Percentiles rank a stretch among this genome's conserved stretches.
These are phyloP conservation scores for Psittacula derbiana DNA, from an alignment of 2,797 vertebrate genomes.

Conservation along the genomic window DNA sequence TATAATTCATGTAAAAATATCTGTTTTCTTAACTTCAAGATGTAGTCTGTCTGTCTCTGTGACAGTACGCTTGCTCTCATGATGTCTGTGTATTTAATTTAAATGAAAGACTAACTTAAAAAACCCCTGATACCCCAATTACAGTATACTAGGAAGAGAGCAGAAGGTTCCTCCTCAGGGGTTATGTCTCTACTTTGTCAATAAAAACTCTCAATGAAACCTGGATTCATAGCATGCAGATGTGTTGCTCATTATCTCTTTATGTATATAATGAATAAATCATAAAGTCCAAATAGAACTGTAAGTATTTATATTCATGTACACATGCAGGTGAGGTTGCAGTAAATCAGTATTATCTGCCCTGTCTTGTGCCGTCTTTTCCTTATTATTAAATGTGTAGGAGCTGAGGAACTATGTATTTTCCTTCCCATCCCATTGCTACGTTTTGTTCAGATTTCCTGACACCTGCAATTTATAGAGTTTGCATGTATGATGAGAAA, in stretches of 20 bases:
- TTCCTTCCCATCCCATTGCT: neutral
- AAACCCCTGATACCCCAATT: neutral
- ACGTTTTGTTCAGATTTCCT: neutral
- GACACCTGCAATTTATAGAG: neutral
- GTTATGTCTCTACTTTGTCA: conserved; percentile 11
- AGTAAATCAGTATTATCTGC: conserved; percentile 1
- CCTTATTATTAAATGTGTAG: neutral
- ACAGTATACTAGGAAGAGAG: neutral
- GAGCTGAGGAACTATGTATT: neutral
- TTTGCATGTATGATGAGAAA: neutral
- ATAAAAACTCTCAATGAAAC: conserved; percentile 16
- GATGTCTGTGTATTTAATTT: neutral
- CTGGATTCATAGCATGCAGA: neutral
- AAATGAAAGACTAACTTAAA: neutral
- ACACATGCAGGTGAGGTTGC: conserved; percentile 13
- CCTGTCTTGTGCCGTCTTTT: neutral
- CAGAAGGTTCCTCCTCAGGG: neutral
- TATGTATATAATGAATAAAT: conserved; percentile 59
- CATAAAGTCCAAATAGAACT: conserved; percentile 37
- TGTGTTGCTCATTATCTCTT: conserved; percentile 26
- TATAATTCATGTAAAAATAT: neutral
- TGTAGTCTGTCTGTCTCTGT: neutral
- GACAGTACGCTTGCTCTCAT: neutral
- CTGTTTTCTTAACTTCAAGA: neutral
- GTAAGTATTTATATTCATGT: conserved; percentile 35